Percentiles rank a stretch among this genome's conserved stretches.
Conservation (phyloP, 2,888 invertebrate species). For the Litoditis marina region DNA sequence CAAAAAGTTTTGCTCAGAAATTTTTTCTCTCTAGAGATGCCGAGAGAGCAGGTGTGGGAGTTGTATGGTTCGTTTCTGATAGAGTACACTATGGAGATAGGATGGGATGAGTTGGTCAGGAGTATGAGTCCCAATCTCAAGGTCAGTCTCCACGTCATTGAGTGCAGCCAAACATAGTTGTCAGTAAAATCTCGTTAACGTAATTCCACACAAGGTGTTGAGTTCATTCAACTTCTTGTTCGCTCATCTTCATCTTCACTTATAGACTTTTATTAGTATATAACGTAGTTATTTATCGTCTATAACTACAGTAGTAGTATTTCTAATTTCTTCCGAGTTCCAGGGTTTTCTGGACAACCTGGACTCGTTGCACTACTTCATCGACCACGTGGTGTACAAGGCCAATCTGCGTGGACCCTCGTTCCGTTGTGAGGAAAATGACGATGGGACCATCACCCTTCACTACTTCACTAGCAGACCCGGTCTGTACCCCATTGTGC, state of each 20-base stretch:
- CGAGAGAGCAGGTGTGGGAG: conserved; percentile 53
- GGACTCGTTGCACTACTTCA: conserved; percentile 77
- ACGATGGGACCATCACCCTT: conserved; percentile 82
- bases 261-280: too few species aligned
- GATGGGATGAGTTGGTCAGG: conserved; percentile 54
- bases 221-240: too few species aligned
- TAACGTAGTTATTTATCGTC: too few species aligned
- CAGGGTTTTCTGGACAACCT: conserved; percentile 87
- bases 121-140: conserved; percentile 53
- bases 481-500: conserved; percentile 88
- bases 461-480: conserved; percentile 94
- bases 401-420: conserved; percentile 70
- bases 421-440: conserved; percentile 84
- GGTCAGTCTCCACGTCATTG: conserved; percentile 15
- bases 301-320: too few species aligned
- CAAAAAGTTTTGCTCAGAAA: background rate
- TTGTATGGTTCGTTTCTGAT: conserved; percentile 53
- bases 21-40: conserved; percentile 33
- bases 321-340: background rate
- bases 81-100: conserved; percentile 54
- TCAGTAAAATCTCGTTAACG: too few species aligned
- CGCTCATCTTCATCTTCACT: too few species aligned
- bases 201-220: too few species aligned
- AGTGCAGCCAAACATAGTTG: background rate
- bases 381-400: conserved; percentile 54